Conservation (phyloP, 1,140 invertebrate species). For the Drosophila burlai region DNA sequence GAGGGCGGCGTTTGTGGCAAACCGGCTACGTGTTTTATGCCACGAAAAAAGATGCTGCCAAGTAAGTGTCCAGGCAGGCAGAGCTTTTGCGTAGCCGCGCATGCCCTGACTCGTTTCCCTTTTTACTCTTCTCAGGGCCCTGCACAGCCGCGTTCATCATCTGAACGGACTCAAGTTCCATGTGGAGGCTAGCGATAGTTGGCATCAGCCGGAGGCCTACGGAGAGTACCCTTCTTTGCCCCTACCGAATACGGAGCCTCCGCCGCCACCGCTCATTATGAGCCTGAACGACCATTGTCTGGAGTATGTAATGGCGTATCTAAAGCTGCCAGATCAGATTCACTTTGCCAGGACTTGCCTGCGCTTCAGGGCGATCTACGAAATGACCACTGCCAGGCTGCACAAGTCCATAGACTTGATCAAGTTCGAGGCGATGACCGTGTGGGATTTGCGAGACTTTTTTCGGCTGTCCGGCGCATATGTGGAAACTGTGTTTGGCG, state of each 20-base stretch:
- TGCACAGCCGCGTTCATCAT: constrained; percentile 35
- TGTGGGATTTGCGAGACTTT: constrained; percentile 69
- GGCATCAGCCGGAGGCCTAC: constrained; percentile 64
- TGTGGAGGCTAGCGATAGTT: constrained; percentile 61
- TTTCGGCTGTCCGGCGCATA: constrained; percentile 52
- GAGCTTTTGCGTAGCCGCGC: neutral
- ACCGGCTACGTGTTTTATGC: constrained; percentile 45
- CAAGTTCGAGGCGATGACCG: constrained; percentile 37
- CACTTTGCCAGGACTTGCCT: constrained; percentile 54
- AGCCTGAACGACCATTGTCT: constrained; percentile 51
- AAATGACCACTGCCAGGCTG: constrained; percentile 9
- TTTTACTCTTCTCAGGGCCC: constrained; percentile 8
- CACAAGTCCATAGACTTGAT: constrained; percentile 28
- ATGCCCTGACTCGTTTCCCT: neutral
- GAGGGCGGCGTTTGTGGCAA: neutral
- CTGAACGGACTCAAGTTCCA: constrained; percentile 18
- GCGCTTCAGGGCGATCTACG: constrained; percentile 51
- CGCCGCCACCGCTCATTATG: constrained; percentile 25
- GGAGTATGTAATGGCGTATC: constrained; percentile 15
- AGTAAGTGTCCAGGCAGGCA: constrained; percentile 36
- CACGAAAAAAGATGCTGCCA: constrained; percentile 48
- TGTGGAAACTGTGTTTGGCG: constrained; percentile 35
- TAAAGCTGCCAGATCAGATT: constrained; percentile 43
- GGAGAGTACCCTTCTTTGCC: neutral
- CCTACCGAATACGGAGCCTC: neutral